Percentiles rank a stretch among this genome's conserved stretches.
Evolutionary conservation across 1,140 invertebrate genomes (phyloP).

Genomic region (Belonocnema kinseyi): DNA sequence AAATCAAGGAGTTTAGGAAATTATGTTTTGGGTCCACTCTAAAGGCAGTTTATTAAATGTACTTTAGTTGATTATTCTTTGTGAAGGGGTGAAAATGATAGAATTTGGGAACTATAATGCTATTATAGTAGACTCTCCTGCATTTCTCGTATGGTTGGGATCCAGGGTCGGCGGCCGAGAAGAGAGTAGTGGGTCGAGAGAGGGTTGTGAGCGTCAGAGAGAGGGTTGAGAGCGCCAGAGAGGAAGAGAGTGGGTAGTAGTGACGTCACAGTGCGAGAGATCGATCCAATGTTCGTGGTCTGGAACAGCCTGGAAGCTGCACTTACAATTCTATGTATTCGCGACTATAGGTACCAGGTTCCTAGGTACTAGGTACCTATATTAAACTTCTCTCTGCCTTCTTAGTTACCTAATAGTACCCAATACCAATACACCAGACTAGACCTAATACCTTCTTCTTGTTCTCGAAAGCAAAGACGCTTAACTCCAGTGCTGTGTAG

Average conservation of each 20-base stretch:
- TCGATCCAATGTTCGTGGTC: conserved; percentile 25
- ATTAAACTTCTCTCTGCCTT: too few relatives aligned
- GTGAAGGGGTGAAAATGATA: conserved; percentile 5
- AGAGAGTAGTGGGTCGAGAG: not conserved
- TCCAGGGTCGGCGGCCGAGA: conserved; percentile 12
- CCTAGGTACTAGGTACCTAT: too few relatives aligned
- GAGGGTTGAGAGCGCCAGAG: not conserved
- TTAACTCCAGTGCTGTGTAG: not conserved
- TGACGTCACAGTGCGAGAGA: conserved; percentile 30
- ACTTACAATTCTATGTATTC: conserved; percentile 5
- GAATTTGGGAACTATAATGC: conserved; percentile 17
- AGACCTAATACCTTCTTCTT: not conserved
- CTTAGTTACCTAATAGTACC: not conserved
- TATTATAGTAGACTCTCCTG: conserved; percentile 7
- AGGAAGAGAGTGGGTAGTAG: conserved; percentile 2
- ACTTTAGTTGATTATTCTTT: not conserved
- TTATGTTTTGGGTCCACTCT: not conserved
- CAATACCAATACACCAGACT: not conserved
- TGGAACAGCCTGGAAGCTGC: conserved; percentile 19
- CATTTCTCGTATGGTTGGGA: not conserved
- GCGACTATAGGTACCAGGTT: not conserved
- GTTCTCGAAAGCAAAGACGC: not conserved
- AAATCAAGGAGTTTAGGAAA: too few relatives aligned
- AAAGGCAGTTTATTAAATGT: too few relatives aligned
- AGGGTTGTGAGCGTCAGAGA: not conserved